These are phyloP conservation scores for Heliconius hermathena DNA, from an alignment of 1,140 invertebrate species.

Conservation along the genomic window DNA sequence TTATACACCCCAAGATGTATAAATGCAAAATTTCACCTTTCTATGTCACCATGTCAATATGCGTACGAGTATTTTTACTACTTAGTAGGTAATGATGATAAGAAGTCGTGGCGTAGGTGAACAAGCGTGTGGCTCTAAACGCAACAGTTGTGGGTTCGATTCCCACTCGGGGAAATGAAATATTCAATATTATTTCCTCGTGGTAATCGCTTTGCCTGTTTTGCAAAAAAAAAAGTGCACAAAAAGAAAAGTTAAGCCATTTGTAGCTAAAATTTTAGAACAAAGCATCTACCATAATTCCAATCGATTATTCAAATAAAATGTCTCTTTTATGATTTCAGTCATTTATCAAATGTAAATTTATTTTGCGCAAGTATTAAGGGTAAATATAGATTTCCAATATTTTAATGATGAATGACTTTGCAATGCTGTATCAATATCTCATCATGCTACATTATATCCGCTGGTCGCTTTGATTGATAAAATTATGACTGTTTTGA, in stretches of 20 bases:
- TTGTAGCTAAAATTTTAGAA: not conserved
- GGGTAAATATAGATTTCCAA: constrained; percentile 5
- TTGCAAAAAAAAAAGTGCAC: too few species aligned
- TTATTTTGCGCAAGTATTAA: constrained; percentile 1
- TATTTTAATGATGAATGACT: constrained; percentile 13
- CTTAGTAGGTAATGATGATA: too few species aligned
- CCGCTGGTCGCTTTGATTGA: not conserved
- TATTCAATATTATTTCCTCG: too few species aligned
- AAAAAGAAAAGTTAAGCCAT: not conserved
- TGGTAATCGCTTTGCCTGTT: too few species aligned
- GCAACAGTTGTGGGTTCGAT: too few species aligned
- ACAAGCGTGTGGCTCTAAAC: too few species aligned
- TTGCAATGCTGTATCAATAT: constrained; percentile 2
- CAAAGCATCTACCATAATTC: not conserved
- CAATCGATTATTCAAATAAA: constrained; percentile 11
- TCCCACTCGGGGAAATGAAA: too few species aligned
- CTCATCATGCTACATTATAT: constrained; percentile 11
- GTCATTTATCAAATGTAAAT: constrained; percentile 13
- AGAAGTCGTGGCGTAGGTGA: too few species aligned
- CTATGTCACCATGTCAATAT: too few species aligned
- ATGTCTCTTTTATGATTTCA: not conserved
- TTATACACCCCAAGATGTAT: too few species aligned
- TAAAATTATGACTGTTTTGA: not conserved
- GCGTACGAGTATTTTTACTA: too few species aligned
- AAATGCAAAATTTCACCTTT: too few species aligned